These are phyloP conservation scores for Spea hammondii DNA, from an alignment of 2,797 vertebrate species.

Conservation along the genomic window DNA sequence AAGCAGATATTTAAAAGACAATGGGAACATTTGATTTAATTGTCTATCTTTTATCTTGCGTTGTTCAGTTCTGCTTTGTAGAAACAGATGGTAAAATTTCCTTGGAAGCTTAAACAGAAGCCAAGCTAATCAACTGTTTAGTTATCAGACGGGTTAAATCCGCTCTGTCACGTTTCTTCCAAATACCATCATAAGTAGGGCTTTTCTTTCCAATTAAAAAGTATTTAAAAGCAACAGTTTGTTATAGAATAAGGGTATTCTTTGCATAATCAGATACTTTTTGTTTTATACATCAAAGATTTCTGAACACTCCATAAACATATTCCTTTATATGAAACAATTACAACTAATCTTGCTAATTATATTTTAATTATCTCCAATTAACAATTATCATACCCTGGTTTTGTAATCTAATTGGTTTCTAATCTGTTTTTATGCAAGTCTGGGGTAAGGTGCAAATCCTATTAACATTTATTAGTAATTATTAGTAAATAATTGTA, in stretches of 20 bases:
- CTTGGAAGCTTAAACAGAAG: conserved; percentile 74
- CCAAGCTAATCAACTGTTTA: conserved; percentile 72
- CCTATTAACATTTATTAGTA: conserved; percentile 61
- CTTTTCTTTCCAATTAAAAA: conserved; percentile 63
- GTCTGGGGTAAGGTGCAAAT: conserved; percentile 75
- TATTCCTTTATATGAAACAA: conserved; percentile 81
- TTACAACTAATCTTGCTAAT: conserved; percentile 84
- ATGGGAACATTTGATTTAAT: conserved; percentile 65
- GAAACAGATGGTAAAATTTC: conserved; percentile 79
- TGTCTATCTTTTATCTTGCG: conserved; percentile 65
- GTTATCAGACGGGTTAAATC: conserved; percentile 68
- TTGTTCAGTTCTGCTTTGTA: conserved; percentile 67
- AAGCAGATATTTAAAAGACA: conserved; percentile 64
- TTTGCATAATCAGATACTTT: conserved; percentile 75
- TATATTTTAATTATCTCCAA: conserved; percentile 84
- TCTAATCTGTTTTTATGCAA: conserved; percentile 80
- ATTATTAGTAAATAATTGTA: neutral
- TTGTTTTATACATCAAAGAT: conserved; percentile 73
- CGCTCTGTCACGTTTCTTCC: conserved; percentile 55
- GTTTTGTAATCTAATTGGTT: conserved; percentile 78
- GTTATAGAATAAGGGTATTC: conserved; percentile 65
- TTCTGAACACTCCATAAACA: conserved; percentile 74
- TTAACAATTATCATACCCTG: conserved; percentile 87
- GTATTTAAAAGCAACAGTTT: conserved; percentile 66
- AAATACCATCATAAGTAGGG: conserved; percentile 63